Evolutionary conservation across 2,113 vertebrate genomes (phyloP).

Genomic region (Anhinga anhinga): DNA sequence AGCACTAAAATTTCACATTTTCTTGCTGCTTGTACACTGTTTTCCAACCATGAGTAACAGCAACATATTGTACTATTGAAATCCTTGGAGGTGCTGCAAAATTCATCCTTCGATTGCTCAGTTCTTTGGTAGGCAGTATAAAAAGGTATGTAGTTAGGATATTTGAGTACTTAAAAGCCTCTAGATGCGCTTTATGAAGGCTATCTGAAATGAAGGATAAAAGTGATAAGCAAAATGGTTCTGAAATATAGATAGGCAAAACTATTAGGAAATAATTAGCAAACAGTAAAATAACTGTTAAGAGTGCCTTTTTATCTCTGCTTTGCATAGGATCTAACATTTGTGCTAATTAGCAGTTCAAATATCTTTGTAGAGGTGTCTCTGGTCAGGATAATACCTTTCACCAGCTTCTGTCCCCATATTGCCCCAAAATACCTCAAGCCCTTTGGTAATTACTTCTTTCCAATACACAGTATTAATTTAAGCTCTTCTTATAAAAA

Average conservation of each 20-base stretch:
- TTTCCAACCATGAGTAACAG: not conserved
- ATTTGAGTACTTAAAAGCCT: not conserved
- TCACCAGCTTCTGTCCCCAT: not conserved
- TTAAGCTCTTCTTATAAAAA: constrained; percentile 53
- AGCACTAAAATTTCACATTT: not conserved
- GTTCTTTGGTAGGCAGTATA: not conserved
- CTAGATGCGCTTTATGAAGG: not conserved
- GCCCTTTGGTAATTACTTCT: not conserved
- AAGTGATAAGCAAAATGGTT: not conserved
- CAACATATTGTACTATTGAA: not conserved
- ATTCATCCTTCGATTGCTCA: not conserved
- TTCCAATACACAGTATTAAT: not conserved
- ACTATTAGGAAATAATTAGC: not conserved
- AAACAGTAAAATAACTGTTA: not conserved
- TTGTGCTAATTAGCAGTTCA: not conserved
- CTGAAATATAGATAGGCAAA: not conserved
- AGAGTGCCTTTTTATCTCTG: not conserved
- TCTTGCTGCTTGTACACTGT: not conserved
- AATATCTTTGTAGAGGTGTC: not conserved
- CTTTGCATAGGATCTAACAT: not conserved
- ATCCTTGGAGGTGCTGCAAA: not conserved
- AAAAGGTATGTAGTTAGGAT: not conserved
- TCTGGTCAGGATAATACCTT: not conserved
- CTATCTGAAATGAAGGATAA: not conserved
- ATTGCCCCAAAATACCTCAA: not conserved